Conservation (phyloP, 2,113 vertebrate species). For the Martes martes region DNA sequence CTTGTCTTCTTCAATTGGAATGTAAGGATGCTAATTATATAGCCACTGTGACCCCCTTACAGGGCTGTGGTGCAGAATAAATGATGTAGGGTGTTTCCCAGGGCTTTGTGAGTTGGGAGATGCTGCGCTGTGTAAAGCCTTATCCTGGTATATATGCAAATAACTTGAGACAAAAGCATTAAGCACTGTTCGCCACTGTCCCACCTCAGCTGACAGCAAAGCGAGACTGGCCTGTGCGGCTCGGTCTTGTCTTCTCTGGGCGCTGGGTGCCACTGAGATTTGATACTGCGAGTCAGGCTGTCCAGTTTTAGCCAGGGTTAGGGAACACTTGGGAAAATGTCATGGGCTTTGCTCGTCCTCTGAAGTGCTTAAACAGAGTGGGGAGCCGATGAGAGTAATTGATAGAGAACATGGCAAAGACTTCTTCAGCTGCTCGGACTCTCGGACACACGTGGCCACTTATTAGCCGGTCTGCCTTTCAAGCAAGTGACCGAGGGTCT, state of each 20-base stretch:
- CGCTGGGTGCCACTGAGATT: not conserved
- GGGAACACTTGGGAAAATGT: not conserved
- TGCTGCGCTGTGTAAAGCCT: not conserved
- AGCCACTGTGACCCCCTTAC: not conserved
- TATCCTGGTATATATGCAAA: not conserved
- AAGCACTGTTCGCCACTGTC: not conserved
- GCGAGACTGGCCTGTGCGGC: not conserved
- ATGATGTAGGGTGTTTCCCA: not conserved
- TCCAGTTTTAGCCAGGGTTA: slow-evolving; percentile 14
- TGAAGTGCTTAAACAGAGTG: slow-evolving; percentile 9
- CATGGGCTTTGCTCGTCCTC: not conserved
- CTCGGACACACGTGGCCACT: not conserved
- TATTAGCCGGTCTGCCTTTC: not conserved
- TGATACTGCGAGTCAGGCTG: slow-evolving; percentile 4
- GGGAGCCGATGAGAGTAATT: not conserved
- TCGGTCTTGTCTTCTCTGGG: slow-evolving; percentile 28
- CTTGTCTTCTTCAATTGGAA: not conserved
- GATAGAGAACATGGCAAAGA: not conserved
- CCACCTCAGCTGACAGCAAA: not conserved
- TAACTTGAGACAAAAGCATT: slow-evolving; percentile 15
- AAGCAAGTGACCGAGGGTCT: not conserved
- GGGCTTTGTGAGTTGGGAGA: not conserved
- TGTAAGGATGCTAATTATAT: not conserved
- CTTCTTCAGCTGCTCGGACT: not conserved
- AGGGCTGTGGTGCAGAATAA: not conserved